Base-by-base conservation (phyloP, 2,888 invertebrate genomes). In the Scaptomyza flava region DNA sequence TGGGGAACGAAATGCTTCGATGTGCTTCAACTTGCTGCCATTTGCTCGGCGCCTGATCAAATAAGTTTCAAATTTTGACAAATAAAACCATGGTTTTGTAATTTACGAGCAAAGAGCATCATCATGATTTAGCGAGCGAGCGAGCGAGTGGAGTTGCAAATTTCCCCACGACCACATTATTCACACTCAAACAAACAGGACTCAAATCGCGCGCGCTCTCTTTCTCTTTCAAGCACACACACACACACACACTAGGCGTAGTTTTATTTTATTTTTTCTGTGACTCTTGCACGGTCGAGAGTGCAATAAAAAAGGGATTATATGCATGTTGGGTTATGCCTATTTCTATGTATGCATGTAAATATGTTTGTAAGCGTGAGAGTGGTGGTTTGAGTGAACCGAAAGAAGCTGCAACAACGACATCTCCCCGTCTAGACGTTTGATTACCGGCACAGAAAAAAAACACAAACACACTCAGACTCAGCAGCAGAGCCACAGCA, bases 51-150 rank as follows among this genome's bases (percentile, higher is more conserved):
- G 89, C 92, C 92, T 91, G 90, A 80, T 91, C 81, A 90, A 91
- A 91, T 91, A 90, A 91, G 91, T 91, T 91, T 91, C 86, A 91
- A 91, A 90, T 92, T 91, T 91, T 92, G 91, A 91, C 92, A 92
- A 92, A 91, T 86, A 91, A 91, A 91, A 91, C 88, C 89, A 88
- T 90, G 89, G 89, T 90, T 89, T 84, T 80, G 79, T 90, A 89
- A 91, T 91, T 91, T 91, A 91, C 90, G 90, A 90, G 77, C 48
- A 34, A 91, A 90, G 90, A 90, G 77, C 48, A 34, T 34, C 76
- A 77, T 81, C 72, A 77, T 78, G 81, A 81, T 77, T 89, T 81
- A 87, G 81, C 78, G 46, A 33, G 34, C 11, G n/a, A 51, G 50
- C 42, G 27, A 27, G 27, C 27, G 65, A 74, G 57, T 53, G 48